Evolutionary conservation across 2,888 invertebrate genomes (phyloP), one percentile per base, ranked within the genome.

Genomic region (Ormyrus nitidulus): DNA sequence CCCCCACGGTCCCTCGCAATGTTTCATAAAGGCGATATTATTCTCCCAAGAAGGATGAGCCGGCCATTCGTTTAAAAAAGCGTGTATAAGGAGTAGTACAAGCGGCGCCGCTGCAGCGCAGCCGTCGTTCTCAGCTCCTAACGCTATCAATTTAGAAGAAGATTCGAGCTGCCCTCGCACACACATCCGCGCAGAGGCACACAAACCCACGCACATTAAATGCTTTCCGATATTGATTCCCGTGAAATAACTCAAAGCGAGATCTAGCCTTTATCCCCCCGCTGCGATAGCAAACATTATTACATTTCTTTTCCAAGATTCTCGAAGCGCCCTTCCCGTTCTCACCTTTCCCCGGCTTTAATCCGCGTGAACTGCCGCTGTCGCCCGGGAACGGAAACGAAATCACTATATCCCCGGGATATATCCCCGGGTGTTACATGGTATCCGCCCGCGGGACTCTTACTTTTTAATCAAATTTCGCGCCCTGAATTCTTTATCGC

Each of bases 61-160:
- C 6, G 19, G 73, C 54, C 62, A 78, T 78, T 54, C 44, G 64
- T 79, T 62, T 19, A 58, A 65, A 13, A 49, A 44, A 64, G 61
- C 6, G 54, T 19, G 59, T 54, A 53, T 51, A 59, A 56, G 64
- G 59, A 58, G 19, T 58, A 48, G 49, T 71, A 71, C 56, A 70
- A 59, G 54, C 46, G 64, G 59, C 34, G 34, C 34, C 34, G 34
- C 44, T 48, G 49, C 34, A 64, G 48, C 8, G 11, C 13, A 10
- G 62, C 53, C 19, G 10, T 65, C 62, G 51, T 65, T 62, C 59
- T 34, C 34, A 49, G 53, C 59, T 62, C 80, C 34, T 49, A 77
- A 71, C 83, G 82, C 84, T 84, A 84, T 86, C 85, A 85, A 85
- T 85, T 85, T 84, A 80, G 72, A 19, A 34, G 74, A 81, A 84